Base-by-base conservation (phyloP, 2,113 vertebrate genomes). In the Chitala chitala region DNA sequence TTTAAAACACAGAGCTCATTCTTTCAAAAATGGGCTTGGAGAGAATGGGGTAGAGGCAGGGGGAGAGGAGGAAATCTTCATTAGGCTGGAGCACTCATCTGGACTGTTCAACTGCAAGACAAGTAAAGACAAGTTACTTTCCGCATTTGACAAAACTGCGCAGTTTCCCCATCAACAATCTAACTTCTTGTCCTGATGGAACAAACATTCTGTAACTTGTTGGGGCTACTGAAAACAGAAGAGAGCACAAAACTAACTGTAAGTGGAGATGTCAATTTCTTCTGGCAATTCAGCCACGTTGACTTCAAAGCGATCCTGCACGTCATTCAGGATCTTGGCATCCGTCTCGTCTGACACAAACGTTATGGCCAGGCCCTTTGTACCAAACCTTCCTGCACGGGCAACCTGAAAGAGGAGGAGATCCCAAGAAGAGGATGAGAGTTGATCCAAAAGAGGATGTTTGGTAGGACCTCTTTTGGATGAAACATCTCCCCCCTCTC, bases 251-350 rank as follows among this genome's bases (percentile, higher is more conserved):
- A 1, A 26, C 92, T 90, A 79, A 94, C 94, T 94, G 84, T 95
- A 95, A 26, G 93, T 92, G 73, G 93, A 95, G 78, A 95, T 95
- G 72, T 95, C 93, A 0, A 95, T 94, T 80, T 95, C 94, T 55
- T 94, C 93, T 1, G 93, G 94, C 9, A 95, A 89, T 79, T 95
- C 93, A 0, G 92, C 91, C 55, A 95, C 94, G 0, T 95, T 95
- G 76, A 95, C 94, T 77, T 95, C 94, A n/a, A 95, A 94, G 17
- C 94, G 88, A 75, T 95, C 93, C 74, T 95, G 94, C 46, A 95
- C 93, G 0, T 95, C 92, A 24, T 95, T 95, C 72, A 95, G 87
- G 71, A 83, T 93, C 81, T 93, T 94, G 29, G 94, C 94, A 31
- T 95, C 94, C 0, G 85, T 85, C 70, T 95, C 93, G 0, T 95